phyloP scores from a whole-genome alignment of 2,797 vertebrate genomes.

The Orestias chungarensis region DNA sequence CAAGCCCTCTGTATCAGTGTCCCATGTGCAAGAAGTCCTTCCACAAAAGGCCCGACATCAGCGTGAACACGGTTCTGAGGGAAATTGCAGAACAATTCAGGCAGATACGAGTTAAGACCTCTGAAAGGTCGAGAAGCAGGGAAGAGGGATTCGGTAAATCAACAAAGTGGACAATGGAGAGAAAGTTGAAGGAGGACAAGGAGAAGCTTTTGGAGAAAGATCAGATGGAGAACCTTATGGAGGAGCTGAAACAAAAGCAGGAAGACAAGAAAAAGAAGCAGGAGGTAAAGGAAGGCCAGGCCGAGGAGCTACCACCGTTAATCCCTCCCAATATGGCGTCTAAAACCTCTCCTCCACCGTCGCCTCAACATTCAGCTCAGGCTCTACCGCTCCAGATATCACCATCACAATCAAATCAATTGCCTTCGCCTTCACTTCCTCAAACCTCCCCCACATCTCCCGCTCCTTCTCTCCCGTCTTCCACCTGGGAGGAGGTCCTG shows the following conservation, averaged over 20 bases:
- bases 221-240: slow-evolving; percentile 55
- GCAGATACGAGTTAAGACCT: slow-evolving; percentile 66
- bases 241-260: slow-evolving; percentile 62
- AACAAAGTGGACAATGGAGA: slow-evolving; percentile 59
- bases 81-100: slow-evolving; percentile 85
- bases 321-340: slow-evolving; percentile 40
- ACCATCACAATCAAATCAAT: slow-evolving; percentile 38
- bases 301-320: slow-evolving; percentile 42
- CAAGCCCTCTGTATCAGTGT: slow-evolving; percentile 77
- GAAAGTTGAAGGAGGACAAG: slow-evolving; percentile 60
- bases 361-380: slow-evolving; percentile 24
- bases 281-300: slow-evolving; percentile 21
- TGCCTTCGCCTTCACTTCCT: slow-evolving; percentile 28
- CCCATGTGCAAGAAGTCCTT: slow-evolving; percentile 86
- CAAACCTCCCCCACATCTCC: slow-evolving; percentile 20
- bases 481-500: slow-evolving; percentile 71
- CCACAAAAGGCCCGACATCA: slow-evolving; percentile 79
- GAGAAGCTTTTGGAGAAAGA: slow-evolving; percentile 60
- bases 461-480: slow-evolving; percentile 21
- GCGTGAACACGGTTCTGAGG: slow-evolving; percentile 81
- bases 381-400: slow-evolving; percentile 10
- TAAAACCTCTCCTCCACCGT: slow-evolving; percentile 18
- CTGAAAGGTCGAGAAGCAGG: slow-evolving; percentile 21
- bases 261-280: slow-evolving; percentile 38
- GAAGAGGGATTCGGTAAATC: slow-evolving; percentile 22